Percentiles rank a stretch among this genome's conserved stretches.
phyloP scores from a whole-genome alignment of 2,797 vertebrate genomes.

The Anolis apletophallus region DNA sequence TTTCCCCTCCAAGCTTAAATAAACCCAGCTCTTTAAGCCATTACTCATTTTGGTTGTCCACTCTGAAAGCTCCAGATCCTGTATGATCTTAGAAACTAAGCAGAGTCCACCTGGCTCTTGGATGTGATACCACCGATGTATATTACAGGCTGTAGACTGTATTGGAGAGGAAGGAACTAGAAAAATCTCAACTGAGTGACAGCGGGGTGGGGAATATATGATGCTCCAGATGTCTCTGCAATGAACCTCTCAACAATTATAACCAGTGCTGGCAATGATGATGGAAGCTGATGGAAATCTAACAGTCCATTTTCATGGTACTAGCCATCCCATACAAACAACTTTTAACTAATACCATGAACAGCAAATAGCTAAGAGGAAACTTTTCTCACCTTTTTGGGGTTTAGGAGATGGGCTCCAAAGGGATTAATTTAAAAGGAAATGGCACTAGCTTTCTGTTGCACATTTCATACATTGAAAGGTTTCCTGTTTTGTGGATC shows the following conservation, averaged over 20 bases:
- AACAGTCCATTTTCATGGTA: background rate
- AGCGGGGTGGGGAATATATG: background rate
- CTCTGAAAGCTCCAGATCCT: too few species aligned
- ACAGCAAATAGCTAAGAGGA: background rate
- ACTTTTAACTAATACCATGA: background rate
- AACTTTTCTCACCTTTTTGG: background rate
- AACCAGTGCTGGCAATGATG: background rate
- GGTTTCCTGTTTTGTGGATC: background rate
- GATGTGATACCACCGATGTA: too few species aligned
- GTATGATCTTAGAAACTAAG: too few species aligned
- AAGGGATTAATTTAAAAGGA: conserved; percentile 2
- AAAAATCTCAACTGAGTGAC: background rate
- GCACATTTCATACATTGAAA: background rate
- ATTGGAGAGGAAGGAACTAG: too few species aligned
- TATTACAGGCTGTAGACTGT: too few species aligned
- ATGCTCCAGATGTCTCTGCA: background rate
- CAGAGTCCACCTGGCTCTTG: too few species aligned
- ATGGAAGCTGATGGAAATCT: background rate
- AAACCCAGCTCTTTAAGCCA: too few species aligned
- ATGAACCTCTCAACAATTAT: background rate
- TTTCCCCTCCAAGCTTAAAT: too few species aligned
- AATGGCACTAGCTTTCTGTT: background rate
- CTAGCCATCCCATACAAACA: background rate
- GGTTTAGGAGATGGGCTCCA: background rate
- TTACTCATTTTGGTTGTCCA: too few species aligned